Evolutionary conservation across 2,888 invertebrate genomes (phyloP), one percentile per base, ranked within the genome.

Genomic region (Amiota communis): DNA sequence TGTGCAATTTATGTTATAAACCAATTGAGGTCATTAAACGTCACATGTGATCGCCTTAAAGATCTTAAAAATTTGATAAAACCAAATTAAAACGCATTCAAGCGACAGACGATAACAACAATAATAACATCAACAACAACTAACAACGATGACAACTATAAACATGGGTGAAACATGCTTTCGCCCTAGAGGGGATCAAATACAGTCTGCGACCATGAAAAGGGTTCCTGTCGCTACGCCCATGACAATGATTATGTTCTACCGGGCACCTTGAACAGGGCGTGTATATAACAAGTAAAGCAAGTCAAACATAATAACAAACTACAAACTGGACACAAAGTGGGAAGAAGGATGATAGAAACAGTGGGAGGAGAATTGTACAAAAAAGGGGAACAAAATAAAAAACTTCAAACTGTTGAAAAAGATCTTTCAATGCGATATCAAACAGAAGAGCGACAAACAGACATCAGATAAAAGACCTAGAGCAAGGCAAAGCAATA

Each of bases 1-100:
- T 68, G 23, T 23, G 51, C 51, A 48, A 68, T 53, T 68, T 23
- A 20, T 20, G 23, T 68, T 23, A 20, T 20, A 51, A 36, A 6
- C 51, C 67, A 68, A 53, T 68, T 68, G 67, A 36, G 67, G 20
- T 68, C 67, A 68, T 68, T 68, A 68, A 51, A 65, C 48, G 63
- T 63, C 63, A 63, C 63, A 63, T n/a, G 63, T 63, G 63, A 63
- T 67, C 51, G 51, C 20, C 51, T 48, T 23, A 57, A 70, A 70
- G 70, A 70, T 70, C 70, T 17, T 47, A 10, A 57, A 13, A 4
- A n/a, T 23, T 57, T 57, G 70, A 70, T 70, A 70, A 70, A 23
- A 36, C 17, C 70, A 70, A 70, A 70, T 70, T 70, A 47, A 70
- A 70, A 49, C 57, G 57, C 49, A 56, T 68, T 68, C 36, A 68